Percentiles rank a stretch among this genome's conserved stretches.
Conservation (phyloP, 2,888 invertebrate species). For the Buathra laborator region DNA sequence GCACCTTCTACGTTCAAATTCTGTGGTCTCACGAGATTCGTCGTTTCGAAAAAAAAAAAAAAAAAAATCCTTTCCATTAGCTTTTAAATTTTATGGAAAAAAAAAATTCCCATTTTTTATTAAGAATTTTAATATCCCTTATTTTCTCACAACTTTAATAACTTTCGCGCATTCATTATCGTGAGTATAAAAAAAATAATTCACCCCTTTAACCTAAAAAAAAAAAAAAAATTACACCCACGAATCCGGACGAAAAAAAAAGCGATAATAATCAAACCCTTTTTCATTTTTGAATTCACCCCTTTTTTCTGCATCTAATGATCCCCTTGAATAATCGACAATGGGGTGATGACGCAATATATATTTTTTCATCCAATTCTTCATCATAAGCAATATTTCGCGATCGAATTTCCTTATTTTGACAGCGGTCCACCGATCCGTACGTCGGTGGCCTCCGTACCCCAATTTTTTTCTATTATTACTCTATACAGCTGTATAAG, state of each 20-base stretch:
- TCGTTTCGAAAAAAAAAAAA: background rate
- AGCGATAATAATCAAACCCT: conserved; percentile 82
- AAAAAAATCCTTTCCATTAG: background rate
- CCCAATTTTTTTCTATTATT: conserved; percentile 35
- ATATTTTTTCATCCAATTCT: conserved; percentile 46
- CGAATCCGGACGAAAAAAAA: conserved; percentile 77
- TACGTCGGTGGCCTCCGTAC: conserved; percentile 49
- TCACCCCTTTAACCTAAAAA: background rate
- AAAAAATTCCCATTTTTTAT: background rate
- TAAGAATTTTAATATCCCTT: background rate
- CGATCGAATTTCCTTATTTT: conserved; percentile 83
- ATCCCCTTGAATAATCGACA: conserved; percentile 62
- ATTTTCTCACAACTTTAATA: background rate
- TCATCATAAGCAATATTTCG: conserved; percentile 66
- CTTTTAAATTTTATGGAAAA: conserved; percentile 9
- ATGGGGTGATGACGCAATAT: conserved; percentile 57
- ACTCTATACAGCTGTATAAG: conserved; percentile 35
- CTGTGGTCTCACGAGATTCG: conserved; percentile 4
- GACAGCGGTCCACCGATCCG: conserved; percentile 83
- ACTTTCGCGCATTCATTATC: background rate
- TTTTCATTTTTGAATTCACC: conserved; percentile 69
- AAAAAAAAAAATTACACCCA: background rate
- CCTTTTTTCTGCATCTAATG: conserved; percentile 57
- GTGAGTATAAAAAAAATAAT: background rate
- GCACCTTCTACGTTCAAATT: conserved; percentile 53